Percentiles rank a stretch among this genome's conserved stretches.
Conservation (phyloP, 2,797 vertebrate genomes). For the Alauda arvensis region DNA sequence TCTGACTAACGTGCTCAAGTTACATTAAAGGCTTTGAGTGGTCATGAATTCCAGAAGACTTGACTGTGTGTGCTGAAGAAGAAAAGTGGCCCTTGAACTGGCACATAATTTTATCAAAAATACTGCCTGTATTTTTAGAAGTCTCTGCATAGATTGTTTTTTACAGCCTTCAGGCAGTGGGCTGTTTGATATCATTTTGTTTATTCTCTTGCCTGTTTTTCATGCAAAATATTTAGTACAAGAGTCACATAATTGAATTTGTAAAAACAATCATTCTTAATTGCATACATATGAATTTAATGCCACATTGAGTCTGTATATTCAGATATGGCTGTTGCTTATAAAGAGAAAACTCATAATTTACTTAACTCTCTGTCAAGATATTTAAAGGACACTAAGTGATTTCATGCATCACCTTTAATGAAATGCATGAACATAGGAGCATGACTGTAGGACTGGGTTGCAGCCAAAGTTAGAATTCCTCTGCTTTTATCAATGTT, state of each 20-base stretch:
- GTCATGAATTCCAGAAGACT: slow-evolving; percentile 41
- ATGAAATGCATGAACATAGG: background rate
- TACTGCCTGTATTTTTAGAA: background rate
- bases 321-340: background rate
- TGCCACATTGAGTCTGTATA: background rate
- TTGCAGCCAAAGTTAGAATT: background rate
- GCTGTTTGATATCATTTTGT: background rate
- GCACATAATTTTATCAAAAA: slow-evolving; percentile 18
- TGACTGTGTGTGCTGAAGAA: background rate
- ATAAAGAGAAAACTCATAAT: background rate
- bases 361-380: slow-evolving; percentile 2
- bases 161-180: background rate
- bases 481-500: slow-evolving; percentile 3
- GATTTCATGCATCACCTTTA: slow-evolving; percentile 41
- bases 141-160: background rate
- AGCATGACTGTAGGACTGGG: slow-evolving; percentile 13
- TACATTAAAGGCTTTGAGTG: slow-evolving; percentile 37
- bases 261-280: background rate
- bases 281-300: background rate
- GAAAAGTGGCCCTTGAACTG: slow-evolving; percentile 27
- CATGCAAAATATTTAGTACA: background rate
- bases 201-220: slow-evolving; percentile 6
- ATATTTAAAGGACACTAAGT: slow-evolving; percentile 17
- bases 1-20: slow-evolving; percentile 51
- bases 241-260: slow-evolving; percentile 6